Evolutionary conservation across 2,888 invertebrate species (phyloP).

Genomic region (Margaritifera margaritifera): DNA sequence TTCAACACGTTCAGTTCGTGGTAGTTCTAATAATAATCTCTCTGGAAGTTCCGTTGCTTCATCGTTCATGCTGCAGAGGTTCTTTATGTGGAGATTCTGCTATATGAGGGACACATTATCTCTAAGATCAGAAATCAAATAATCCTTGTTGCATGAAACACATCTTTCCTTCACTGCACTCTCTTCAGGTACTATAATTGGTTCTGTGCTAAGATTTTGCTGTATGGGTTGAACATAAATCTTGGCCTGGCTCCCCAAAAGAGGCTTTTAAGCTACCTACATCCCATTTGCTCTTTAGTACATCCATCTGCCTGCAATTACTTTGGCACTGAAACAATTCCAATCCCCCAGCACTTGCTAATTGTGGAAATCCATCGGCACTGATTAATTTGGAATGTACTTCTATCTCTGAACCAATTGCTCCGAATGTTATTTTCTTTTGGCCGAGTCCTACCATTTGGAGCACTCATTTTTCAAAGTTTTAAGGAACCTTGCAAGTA

Average conservation of each 20-base stretch:
- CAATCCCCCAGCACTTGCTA: conserved; percentile 17
- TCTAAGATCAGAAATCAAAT: too few relatives aligned
- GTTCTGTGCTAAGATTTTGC: conserved; percentile 2
- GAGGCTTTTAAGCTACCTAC: conserved; percentile 14
- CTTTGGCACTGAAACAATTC: conserved; percentile 18
- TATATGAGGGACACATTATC: too few relatives aligned
- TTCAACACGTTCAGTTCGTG: background rate
- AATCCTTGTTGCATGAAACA: conserved; percentile 10
- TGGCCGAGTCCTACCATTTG: too few relatives aligned
- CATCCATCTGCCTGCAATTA: conserved; percentile 13
- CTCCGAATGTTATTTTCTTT: too few relatives aligned
- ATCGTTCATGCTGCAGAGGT: too few relatives aligned
- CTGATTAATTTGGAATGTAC: background rate
- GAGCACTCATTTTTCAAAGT: too few relatives aligned
- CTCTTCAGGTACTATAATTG: background rate
- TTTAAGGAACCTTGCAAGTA: too few relatives aligned
- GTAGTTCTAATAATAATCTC: too few relatives aligned
- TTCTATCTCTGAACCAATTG: background rate
- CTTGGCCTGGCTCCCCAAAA: conserved; percentile 16
- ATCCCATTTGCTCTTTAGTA: conserved; percentile 13
- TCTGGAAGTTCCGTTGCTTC: too few relatives aligned
- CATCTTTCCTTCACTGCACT: conserved; percentile 6
- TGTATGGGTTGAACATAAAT: conserved; percentile 28
- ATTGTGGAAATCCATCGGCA: conserved; percentile 10
- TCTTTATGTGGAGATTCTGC: too few relatives aligned